These are phyloP conservation scores for Leptopterna dolabrata DNA, from an alignment of 2,888 invertebrate genomes.

Conservation along the genomic window DNA sequence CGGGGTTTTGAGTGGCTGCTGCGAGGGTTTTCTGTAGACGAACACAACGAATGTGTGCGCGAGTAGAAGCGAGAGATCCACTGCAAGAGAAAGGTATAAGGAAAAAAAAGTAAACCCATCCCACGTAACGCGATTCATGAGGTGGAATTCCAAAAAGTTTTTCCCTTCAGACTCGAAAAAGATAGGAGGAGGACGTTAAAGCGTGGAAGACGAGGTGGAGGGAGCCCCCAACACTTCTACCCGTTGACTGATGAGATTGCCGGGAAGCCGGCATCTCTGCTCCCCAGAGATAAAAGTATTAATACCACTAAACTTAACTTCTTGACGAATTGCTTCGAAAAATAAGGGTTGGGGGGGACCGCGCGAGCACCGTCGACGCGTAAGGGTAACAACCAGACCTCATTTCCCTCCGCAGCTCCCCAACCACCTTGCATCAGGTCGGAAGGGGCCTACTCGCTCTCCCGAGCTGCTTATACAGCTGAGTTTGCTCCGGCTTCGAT, in stretches of 20 bases:
- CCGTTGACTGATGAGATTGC: constrained; percentile 53
- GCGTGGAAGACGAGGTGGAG: not conserved
- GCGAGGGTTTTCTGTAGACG: not conserved
- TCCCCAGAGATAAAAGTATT: constrained; percentile 50
- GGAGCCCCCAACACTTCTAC: not conserved
- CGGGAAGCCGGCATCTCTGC: constrained; percentile 38
- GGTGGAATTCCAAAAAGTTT: constrained; percentile 51
- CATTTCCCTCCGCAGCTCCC: not conserved
- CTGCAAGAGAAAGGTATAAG: not conserved
- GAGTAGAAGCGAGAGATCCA: not conserved
- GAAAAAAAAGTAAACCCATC: constrained; percentile 3
- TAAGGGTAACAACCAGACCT: not conserved
- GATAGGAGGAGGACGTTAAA: not conserved
- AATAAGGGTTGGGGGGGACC: not conserved
- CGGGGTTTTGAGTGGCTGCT: not conserved
- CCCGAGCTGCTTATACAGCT: constrained; percentile 40
- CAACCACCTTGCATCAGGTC: not conserved
- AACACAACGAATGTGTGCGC: not conserved
- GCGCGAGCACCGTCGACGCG: not conserved
- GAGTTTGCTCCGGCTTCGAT: constrained; percentile 28
- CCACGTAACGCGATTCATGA: constrained; percentile 48
- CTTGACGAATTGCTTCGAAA: constrained; percentile 47
- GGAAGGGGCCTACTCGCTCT: not conserved
- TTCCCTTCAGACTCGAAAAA: constrained; percentile 23
- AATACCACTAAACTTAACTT: constrained; percentile 53